These are phyloP conservation scores for Habroteleia sp. DNA, from an alignment of 2,888 invertebrate genomes.

Conservation along the genomic window DNA sequence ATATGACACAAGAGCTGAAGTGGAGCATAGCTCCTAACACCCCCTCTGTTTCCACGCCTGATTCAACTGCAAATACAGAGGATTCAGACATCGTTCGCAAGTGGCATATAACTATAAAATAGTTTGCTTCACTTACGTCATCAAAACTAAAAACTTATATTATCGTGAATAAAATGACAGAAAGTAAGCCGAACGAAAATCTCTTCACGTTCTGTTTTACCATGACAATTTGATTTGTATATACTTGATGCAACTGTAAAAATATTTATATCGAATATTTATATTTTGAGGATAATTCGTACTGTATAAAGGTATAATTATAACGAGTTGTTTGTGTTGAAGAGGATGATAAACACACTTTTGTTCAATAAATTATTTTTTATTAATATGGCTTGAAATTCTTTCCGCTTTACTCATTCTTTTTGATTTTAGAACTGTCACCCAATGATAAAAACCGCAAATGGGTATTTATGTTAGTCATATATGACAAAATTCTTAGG, in stretches of 20 bases:
- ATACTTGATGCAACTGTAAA: conserved; percentile 51
- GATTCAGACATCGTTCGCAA: no score
- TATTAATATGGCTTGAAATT: conserved; percentile 30
- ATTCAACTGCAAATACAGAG: no score
- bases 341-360: conserved; percentile 17
- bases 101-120: no score
- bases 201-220: no score
- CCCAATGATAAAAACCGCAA: neutral
- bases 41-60: no score
- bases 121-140: no score
- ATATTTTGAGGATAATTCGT: conserved; percentile 33
- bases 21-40: no score
- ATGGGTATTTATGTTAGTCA: conserved; percentile 6
- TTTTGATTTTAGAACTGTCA: neutral
- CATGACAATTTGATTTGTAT: conserved; percentile 43
- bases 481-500: conserved; percentile 10
- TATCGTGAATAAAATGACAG: no score
- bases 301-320: conserved; percentile 27
- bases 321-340: conserved; percentile 26
- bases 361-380: conserved; percentile 60
- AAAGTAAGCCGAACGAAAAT: no score
- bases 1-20: no score
- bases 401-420: conserved; percentile 9
- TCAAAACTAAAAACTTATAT: no score
- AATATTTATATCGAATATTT: conserved; percentile 54